phyloP scores from a whole-genome alignment of 2,797 vertebrate species.

The Chelonia mydas region DNA sequence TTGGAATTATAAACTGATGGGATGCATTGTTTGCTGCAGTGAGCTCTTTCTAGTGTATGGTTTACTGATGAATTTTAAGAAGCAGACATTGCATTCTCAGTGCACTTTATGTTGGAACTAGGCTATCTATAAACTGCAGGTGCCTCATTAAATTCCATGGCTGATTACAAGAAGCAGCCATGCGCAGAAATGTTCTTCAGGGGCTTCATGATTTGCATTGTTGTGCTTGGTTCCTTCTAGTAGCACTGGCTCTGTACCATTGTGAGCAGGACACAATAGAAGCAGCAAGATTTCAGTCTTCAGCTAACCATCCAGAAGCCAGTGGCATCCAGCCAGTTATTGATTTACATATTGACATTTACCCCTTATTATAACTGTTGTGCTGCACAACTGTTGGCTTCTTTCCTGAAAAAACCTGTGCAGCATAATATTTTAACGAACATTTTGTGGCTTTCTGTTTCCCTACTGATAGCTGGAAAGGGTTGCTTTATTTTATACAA shows the following conservation, averaged over 20 bases:
- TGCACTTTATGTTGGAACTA: constrained; percentile 28
- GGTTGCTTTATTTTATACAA: background rate
- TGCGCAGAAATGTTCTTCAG: constrained; percentile 60
- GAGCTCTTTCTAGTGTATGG: constrained; percentile 36
- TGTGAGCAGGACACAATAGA: constrained; percentile 35
- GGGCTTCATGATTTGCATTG: constrained; percentile 46
- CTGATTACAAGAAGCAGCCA: constrained; percentile 69
- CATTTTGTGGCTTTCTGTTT: background rate
- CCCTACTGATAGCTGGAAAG: background rate
- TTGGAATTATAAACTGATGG: constrained; percentile 52
- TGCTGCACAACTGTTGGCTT: constrained; percentile 14
- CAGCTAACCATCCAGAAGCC: constrained; percentile 5
- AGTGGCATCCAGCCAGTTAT: constrained; percentile 15
- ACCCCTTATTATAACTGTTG: background rate
- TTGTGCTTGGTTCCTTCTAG: constrained; percentile 46
- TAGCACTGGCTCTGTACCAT: constrained; percentile 44
- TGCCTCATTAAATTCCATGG: constrained; percentile 72
- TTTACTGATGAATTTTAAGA: constrained; percentile 50
- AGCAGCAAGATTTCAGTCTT: background rate
- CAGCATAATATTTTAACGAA: background rate
- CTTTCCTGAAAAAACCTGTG: fast-evolving
- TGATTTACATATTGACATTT: constrained; percentile 35
- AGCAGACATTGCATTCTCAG: constrained; percentile 26
- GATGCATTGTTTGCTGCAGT: constrained; percentile 30
- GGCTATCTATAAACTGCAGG: constrained; percentile 62